phyloP scores from a whole-genome alignment of 1,140 invertebrate genomes.

The Venustaconcha ellipsiformis region DNA sequence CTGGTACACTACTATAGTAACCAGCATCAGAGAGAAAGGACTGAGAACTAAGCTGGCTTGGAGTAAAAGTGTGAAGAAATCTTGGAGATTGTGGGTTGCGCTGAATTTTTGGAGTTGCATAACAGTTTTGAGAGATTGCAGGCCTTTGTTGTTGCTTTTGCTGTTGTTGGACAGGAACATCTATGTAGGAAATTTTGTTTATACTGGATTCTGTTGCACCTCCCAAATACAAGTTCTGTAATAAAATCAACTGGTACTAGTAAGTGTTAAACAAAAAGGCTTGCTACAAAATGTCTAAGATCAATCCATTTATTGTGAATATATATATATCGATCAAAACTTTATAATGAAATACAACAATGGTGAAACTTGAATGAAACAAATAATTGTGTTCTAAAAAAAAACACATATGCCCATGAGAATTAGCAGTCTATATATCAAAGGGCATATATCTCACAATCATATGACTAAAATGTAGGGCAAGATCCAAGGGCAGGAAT shows the following conservation, averaged over 20 bases:
- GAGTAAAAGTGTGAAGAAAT: constrained; percentile 3
- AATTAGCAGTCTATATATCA: no score
- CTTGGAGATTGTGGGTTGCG: not conserved
- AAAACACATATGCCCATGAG: no score
- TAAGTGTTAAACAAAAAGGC: not conserved
- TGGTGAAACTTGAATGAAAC: not conserved
- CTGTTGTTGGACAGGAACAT: constrained; percentile 38
- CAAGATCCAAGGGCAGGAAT: no score
- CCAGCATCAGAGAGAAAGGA: constrained; percentile 36
- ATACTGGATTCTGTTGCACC: constrained; percentile 13
- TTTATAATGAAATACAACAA: constrained; percentile 1
- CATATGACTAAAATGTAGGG: no score
- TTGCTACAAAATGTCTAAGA: constrained; percentile 17
- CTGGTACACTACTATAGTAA: constrained; percentile 55
- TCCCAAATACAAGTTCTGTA: not conserved
- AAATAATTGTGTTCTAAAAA: no score
- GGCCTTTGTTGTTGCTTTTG: not conserved
- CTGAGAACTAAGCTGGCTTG: constrained; percentile 26
- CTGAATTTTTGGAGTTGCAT: constrained; percentile 36
- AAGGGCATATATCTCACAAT: no score
- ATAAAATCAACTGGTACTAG: no score
- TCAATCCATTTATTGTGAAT: not conserved
- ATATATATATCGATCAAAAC: not conserved
- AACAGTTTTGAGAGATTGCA: constrained; percentile 26
- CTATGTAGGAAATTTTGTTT: constrained; percentile 54